These are phyloP conservation scores for Nycticorax nycticorax DNA, from an alignment of 2,113 vertebrate genomes.

Conservation along the genomic window DNA sequence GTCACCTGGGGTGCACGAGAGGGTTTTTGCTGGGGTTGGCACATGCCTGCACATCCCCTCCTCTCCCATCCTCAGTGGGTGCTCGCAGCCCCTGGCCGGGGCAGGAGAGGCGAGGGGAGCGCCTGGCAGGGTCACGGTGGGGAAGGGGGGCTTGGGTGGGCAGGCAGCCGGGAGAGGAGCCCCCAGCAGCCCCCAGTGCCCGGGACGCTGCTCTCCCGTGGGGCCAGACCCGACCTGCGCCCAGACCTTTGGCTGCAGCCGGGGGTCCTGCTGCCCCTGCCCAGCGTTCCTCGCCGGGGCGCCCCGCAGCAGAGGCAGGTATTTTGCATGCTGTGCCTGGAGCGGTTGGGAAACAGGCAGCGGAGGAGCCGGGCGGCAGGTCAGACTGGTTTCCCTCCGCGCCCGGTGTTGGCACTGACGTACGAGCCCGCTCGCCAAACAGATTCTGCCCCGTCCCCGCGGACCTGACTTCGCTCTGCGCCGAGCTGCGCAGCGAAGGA, in stretches of 20 bases:
- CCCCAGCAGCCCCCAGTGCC: neutral
- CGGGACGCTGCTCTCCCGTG: fast-evolving
- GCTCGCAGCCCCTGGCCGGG: fast-evolving
- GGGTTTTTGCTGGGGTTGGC: neutral
- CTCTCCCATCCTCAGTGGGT: neutral
- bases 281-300: neutral
- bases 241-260: fast-evolving
- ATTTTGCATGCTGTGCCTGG: neutral
- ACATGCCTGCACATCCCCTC: fast-evolving
- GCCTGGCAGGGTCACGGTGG: fast-evolving
- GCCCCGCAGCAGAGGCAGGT: neutral
- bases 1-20: fast-evolving
- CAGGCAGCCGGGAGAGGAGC: neutral
- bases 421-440: slow-evolving; percentile 45
- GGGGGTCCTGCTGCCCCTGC: neutral
- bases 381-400: slow-evolving; percentile 42
- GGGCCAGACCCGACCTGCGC: neutral
- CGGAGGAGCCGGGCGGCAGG: neutral
- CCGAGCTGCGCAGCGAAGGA: neutral
- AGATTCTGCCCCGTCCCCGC: neutral
- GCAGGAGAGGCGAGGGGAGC: neutral
- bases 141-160: too few relatives aligned
- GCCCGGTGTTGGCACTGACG: slow-evolving; percentile 15
- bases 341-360: slow-evolving; percentile 34
- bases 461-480: neutral